Base-by-base conservation (phyloP, 2,797 vertebrate species). In the Nasua narica region DNA sequence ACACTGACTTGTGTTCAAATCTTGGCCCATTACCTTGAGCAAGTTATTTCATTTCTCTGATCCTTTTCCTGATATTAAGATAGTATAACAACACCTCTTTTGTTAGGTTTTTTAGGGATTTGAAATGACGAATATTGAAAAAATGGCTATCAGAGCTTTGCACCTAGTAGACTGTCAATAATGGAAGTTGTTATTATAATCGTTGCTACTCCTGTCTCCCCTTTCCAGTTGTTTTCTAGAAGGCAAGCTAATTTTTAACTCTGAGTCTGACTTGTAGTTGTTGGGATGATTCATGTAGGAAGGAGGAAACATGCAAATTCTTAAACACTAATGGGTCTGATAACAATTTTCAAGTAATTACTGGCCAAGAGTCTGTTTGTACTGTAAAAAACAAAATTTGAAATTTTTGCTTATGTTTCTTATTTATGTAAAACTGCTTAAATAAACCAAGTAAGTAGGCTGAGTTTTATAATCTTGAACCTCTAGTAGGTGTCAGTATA, bases 281-380 rank as follows among this genome's bases (percentile, higher is more conserved):
- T 84, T 69, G 78, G 23, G 67, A 40, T 83, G 52, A 86, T 95
- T 70, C 79, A 56, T 13, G 27, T 43, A 32, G 78, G 90, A 82
- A 92, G 65, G 50, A 76, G n/a, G 27, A 85, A 94, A 67, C 18
- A 60, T 67, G 35, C 13, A 85, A 25, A 93, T 65, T 88, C 58
- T 96, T 87, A 40, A 92, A 96, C 40, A 69, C 50, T 90, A 77
- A 72, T 78, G 27, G 60, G 60, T 46, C 32, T 83, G 62, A 85
- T 62, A 90, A 62, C 56, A 84, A 87, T 52, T 93, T 90, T 60
- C 62, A 56, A 56, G 70, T 40, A 70, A 92, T 35, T 62, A 84
- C n/a, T 94, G 93, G 87, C 46, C 78, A 93, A 83, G 46, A 29
- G 77, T 87, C n/a, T 92, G n/a, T 81, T 91, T 88, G 52, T 79